Base-by-base conservation (phyloP, 2,888 invertebrate species). In the Ypsolopha sequella region DNA sequence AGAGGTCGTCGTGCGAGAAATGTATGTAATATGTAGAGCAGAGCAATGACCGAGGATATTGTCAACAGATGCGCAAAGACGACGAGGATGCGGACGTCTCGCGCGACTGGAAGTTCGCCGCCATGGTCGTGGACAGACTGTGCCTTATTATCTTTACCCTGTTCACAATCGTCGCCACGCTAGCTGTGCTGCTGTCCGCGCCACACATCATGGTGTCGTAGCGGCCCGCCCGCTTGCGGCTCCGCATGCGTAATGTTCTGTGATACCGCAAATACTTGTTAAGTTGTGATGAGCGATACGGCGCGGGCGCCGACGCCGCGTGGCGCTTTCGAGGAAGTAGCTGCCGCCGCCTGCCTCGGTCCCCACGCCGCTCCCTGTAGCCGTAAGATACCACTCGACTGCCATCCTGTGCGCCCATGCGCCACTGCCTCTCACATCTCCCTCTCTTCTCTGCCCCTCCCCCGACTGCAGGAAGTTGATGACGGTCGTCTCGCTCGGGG, bases 51-150 rank as follows among this genome's bases (percentile, higher is more conserved):
- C 14, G 11, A 8, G 14, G n/a, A 6, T 3, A 38, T 38, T n/a
- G 34, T 38, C 7, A 14, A 35, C 93, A 97, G 90, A 91, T 98
- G 89, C 93, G 95, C 82, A 94, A 95, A 86, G 96, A 97, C 79
- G 98, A 98, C 87, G 95, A 96, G 84, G 94, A 95, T 73, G 93
- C 94, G 85, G 96, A 95, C 87, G 91, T 97, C 82, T 94, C 96
- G 85, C 95, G 95, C 89, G 97, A 98, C 93, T 98, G 98, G 98
- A 97, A 97, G 90, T 98, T 98, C 89, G 98, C 98, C 87, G 98
- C 98, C 88, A 97, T 98, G 96, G 98, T 98, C 89, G 96, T 98
- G 90, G 98, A 98, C 92, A 94, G 98, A 91, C 92, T 98, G 92
- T 98, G 98, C 94, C 95, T 98, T 92, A 96, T 97, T 91, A 94